Conservation (phyloP, 2,113 vertebrate species). For the Hemiprocne comata region DNA sequence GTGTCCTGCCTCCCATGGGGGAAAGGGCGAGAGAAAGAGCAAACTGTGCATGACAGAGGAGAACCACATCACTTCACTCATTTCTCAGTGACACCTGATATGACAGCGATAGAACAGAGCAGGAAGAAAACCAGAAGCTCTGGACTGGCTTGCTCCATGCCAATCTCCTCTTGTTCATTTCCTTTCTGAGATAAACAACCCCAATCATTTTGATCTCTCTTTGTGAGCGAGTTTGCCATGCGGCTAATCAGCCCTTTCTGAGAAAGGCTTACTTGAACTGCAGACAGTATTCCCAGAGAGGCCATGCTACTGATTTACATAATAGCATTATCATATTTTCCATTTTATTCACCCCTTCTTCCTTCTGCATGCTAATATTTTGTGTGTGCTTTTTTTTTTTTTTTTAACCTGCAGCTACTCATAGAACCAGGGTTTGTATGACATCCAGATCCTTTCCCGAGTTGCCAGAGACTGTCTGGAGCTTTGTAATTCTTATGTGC, state of each 20-base stretch:
- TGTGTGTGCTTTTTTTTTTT: neutral
- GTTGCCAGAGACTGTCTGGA: neutral
- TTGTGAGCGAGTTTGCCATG: neutral
- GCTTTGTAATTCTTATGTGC: neutral
- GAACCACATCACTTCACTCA: neutral
- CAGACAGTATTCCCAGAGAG: conserved; percentile 62
- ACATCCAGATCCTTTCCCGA: neutral
- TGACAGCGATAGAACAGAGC: neutral
- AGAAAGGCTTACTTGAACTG: conserved; percentile 52
- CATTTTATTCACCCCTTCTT: conserved; percentile 36
- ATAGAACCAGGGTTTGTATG: neutral
- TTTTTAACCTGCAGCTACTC: conserved; percentile 7
- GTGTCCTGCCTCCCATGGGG: neutral
- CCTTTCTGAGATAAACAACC: conserved; percentile 38
- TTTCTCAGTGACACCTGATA: neutral
- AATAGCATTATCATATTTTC: conserved; percentile 69
- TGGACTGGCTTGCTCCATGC: neutral
- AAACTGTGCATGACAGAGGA: neutral
- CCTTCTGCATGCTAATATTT: conserved; percentile 44
- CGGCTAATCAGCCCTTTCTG: conserved; percentile 38
- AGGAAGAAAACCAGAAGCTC: conserved; percentile 22
- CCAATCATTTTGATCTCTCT: neutral
- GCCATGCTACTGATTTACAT: conserved; percentile 16
- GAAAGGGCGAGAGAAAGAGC: neutral
- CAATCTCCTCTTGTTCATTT: conserved; percentile 45